A percentile compares a stretch with the other conserved stretches of the same genome.
These are phyloP conservation scores for Drusus annulatus DNA, from an alignment of 1,140 invertebrate genomes.

Conservation along the genomic window DNA sequence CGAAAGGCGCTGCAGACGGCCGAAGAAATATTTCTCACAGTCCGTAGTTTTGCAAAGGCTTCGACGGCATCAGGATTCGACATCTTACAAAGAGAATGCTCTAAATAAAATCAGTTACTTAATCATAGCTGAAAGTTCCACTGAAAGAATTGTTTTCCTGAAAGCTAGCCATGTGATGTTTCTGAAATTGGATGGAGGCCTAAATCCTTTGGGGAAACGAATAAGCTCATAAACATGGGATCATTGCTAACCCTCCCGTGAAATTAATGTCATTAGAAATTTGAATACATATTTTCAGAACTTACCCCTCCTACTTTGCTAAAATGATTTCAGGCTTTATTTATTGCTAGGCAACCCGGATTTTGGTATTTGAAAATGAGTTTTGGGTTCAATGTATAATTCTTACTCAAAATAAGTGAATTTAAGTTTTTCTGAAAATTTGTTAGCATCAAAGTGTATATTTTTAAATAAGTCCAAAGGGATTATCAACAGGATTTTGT, in stretches of 20 bases:
- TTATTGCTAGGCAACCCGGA: too few relatives aligned
- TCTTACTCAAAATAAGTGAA: too few relatives aligned
- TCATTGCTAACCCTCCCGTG: not conserved
- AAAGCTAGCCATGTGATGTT: not conserved
- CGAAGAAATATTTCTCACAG: conserved; percentile 7
- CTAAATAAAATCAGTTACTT: conserved; percentile 13
- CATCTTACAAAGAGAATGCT: not conserved
- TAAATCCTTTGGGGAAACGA: not conserved
- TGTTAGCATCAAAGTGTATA: too few relatives aligned
- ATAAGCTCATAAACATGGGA: not conserved
- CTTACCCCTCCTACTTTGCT: too few relatives aligned
- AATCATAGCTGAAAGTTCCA: not conserved
- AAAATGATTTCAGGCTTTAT: too few relatives aligned
- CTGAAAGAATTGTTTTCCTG: conserved; percentile 22
- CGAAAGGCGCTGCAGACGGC: conserved; percentile 3
- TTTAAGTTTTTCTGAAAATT: too few relatives aligned
- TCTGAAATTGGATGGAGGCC: conserved; percentile 1
- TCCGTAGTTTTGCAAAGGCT: not conserved
- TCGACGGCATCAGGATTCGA: not conserved
- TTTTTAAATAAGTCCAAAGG: too few relatives aligned
- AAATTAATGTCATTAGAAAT: not conserved
- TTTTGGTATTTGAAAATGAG: too few relatives aligned
- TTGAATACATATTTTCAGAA: too few relatives aligned
- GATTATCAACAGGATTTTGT: too few relatives aligned
- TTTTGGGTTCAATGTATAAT: too few relatives aligned